Conservation (phyloP, 2,113 vertebrate genomes). For the Platanista minor region DNA sequence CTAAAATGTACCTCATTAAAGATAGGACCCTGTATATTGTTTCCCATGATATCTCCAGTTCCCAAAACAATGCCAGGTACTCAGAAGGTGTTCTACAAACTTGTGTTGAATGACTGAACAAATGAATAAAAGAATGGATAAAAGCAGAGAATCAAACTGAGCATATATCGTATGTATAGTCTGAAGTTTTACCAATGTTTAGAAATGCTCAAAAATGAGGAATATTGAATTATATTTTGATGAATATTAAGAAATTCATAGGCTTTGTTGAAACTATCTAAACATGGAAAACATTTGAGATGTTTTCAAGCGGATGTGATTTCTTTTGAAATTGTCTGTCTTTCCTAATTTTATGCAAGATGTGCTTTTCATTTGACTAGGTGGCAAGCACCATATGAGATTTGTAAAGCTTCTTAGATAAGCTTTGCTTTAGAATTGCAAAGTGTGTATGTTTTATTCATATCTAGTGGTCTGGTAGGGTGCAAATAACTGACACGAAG, state of each 20-base stretch:
- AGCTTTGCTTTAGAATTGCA: slow-evolving; percentile 63
- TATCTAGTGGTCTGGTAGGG: slow-evolving; percentile 59
- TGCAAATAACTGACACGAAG: slow-evolving; percentile 59
- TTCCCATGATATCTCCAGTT: background rate
- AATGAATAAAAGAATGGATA: background rate
- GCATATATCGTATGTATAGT: background rate
- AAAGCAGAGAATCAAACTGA: background rate
- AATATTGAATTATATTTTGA: slow-evolving; percentile 46
- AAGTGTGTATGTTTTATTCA: slow-evolving; percentile 71
- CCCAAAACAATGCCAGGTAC: background rate
- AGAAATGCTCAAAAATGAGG: slow-evolving; percentile 24
- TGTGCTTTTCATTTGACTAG: slow-evolving; percentile 65
- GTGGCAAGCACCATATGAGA: slow-evolving; percentile 51
- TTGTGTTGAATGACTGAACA: background rate
- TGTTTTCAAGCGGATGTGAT: slow-evolving; percentile 63
- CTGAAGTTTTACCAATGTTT: slow-evolving; percentile 34
- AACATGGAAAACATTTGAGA: slow-evolving; percentile 49
- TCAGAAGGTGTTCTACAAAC: background rate
- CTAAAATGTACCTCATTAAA: background rate
- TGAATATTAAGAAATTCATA: slow-evolving; percentile 55
- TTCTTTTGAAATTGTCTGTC: slow-evolving; percentile 69
- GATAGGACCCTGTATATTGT: background rate
- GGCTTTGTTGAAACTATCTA: slow-evolving; percentile 45
- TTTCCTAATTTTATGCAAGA: slow-evolving; percentile 70
- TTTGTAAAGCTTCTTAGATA: slow-evolving; percentile 62